phyloP scores from a whole-genome alignment of 2,113 vertebrate species.

The Bubo scandiacus region DNA sequence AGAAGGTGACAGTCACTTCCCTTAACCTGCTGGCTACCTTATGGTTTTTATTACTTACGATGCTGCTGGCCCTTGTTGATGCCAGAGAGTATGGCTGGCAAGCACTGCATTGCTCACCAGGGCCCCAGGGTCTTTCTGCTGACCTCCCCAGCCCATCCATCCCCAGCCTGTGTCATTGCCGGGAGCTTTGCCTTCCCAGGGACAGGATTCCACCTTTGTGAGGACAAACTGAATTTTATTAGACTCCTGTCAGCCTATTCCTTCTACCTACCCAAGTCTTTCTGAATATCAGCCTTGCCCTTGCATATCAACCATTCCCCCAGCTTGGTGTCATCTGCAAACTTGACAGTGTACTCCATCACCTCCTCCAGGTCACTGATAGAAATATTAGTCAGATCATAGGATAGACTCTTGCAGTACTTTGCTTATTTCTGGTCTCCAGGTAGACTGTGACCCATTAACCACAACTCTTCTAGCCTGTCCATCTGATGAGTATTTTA shows the following conservation, averaged over 20 bases:
- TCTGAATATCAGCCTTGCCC: not conserved
- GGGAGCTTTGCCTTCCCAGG: not conserved
- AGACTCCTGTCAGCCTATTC: not conserved
- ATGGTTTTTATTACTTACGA: not conserved
- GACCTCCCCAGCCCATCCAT: not conserved
- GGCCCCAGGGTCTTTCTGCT: not conserved
- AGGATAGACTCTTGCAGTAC: not conserved
- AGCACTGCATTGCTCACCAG: not conserved
- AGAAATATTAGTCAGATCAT: not conserved
- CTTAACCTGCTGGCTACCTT: not conserved
- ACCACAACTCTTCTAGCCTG: not conserved
- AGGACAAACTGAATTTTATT: not conserved
- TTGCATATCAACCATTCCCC: not conserved
- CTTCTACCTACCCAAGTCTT: not conserved
- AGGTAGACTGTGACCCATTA: not conserved
- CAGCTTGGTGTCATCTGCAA: not conserved
- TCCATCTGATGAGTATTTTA: not conserved
- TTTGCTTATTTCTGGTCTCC: not conserved
- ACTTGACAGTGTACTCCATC: not conserved
- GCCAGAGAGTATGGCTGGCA: not conserved
- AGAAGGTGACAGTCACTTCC: not conserved
- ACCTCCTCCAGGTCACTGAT: not conserved
- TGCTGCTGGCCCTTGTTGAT: not conserved
- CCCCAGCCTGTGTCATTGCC: not conserved
- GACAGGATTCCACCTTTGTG: not conserved